Evolutionary conservation across 2,888 invertebrate genomes (phyloP), one percentile per base, ranked within the genome.

Genomic region (Omphaloscelis lunosa): DNA sequence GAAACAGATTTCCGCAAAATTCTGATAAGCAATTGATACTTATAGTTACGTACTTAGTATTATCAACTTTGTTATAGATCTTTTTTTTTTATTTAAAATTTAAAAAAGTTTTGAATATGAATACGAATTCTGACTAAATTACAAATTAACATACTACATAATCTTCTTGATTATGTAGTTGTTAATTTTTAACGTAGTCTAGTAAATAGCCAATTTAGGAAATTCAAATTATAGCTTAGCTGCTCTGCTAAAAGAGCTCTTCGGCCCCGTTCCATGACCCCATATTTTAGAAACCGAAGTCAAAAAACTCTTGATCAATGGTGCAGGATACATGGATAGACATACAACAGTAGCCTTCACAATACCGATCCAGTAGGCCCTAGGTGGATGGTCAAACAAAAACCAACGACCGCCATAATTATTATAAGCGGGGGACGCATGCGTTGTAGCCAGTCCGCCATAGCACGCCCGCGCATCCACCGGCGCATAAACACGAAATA

Each of bases 341-440:
- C 58, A 85, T 72, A 75, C 86, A 81, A 88, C 83, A 83, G 89
- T 86, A 93, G 91, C 94, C 95, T 95, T 93, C 94, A 90, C 76
- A 79, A 91, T 92, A 88, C 87, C 84, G 53, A 82, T 61, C 82
- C 86, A 88, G 74, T 82, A 82, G 75, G 88, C 74, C 85, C 89
- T 86, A 88, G 91, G 93, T 92, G 93, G 93, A 94, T 91, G 93
- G 87, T 88, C 94, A 91, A 89, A 95, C 93, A 95, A 95, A 96
- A 96, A 92, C 86, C 89, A 88, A 92, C 94, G 93, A 95, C 92
- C 91, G 86, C 93, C 90, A 92, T 95, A 94, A 96, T 96, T 95
- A 96, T 95, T 95, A 94, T 94, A 96, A 95, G 92, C 93, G 88
- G 89, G 92, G 94, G 93, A 93, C 93, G 92, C 92, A 88, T 87